phyloP scores from a whole-genome alignment of 64 coral and sea anemone genomes.

The Exaiptasia diaphana region DNA sequence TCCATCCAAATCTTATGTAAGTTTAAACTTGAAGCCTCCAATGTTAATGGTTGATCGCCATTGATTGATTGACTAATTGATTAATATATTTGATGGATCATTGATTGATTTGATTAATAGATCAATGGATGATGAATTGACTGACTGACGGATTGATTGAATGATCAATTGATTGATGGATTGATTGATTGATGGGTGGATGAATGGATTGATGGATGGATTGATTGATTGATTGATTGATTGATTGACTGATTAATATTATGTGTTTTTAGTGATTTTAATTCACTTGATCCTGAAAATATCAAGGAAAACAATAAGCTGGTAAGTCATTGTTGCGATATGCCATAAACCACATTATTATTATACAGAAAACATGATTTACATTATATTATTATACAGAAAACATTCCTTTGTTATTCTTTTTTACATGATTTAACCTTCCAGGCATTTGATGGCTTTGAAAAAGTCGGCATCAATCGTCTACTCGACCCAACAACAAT shows the following conservation, averaged over 20 bases:
- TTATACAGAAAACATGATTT: too few species aligned
- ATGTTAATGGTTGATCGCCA: not conserved
- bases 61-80: too few species aligned
- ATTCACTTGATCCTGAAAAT: slow-evolving; percentile 62
- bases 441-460: slow-evolving; percentile 88
- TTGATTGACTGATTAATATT: not conserved
- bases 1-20: slow-evolving; percentile 79
- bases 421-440: too few species aligned
- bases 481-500: slow-evolving; percentile 78
- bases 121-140: too few species aligned
- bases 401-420: too few species aligned
- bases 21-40: too few species aligned
- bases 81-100: not conserved
- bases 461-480: slow-evolving; percentile 79
- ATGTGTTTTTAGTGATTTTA: slow-evolving; percentile 75
- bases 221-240: not conserved
- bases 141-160: too few species aligned
- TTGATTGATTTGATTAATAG: not conserved
- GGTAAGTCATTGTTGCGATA: slow-evolving; percentile 51
- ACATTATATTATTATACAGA: too few species aligned
- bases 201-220: too few species aligned
- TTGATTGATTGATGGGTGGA: too few species aligned
- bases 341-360: too few species aligned
- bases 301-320: slow-evolving; percentile 84
- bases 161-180: too few species aligned